Conservation (phyloP, 2,888 invertebrate species). For the Sphaerophoria rueppellii region DNA sequence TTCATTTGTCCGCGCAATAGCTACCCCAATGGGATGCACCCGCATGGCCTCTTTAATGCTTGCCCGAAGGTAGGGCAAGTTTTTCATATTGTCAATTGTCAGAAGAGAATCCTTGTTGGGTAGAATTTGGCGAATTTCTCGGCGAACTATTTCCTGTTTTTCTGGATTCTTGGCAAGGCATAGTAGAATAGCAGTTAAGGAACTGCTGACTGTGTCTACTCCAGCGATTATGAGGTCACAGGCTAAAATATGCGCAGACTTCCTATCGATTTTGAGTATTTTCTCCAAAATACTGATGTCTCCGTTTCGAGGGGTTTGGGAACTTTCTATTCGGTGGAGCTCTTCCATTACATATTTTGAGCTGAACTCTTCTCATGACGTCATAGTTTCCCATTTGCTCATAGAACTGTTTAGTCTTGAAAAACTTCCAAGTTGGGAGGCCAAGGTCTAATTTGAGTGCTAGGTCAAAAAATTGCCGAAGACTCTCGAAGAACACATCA, state of each 20-base stretch:
- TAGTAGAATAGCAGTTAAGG: conserved; percentile 80
- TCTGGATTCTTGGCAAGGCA: conserved; percentile 85
- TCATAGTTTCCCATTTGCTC: conserved; percentile 70
- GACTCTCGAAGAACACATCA: conserved; percentile 55
- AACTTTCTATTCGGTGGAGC: too few species aligned
- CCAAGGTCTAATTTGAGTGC: conserved; percentile 74
- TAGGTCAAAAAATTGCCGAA: conserved; percentile 66
- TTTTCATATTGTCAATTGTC: conserved; percentile 80
- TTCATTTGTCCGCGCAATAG: conserved; percentile 83
- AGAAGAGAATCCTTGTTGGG: conserved; percentile 79
- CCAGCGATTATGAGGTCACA: conserved; percentile 75
- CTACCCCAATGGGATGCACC: conserved; percentile 84
- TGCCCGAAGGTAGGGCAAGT: conserved; percentile 85
- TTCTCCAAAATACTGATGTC: conserved; percentile 83
- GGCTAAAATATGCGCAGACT: conserved; percentile 67
- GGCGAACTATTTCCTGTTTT: conserved; percentile 85
- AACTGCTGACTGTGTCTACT: conserved; percentile 70
- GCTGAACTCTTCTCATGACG: not conserved
- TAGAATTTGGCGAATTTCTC: conserved; percentile 83
- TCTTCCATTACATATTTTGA: too few species aligned
- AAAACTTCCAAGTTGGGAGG: conserved; percentile 75
- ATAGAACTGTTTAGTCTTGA: conserved; percentile 74
- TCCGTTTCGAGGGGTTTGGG: conserved; percentile 18
- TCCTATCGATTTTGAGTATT: conserved; percentile 79
- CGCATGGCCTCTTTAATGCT: conserved; percentile 88